Conservation (phyloP, 2,113 vertebrate species). For the Motacilla alba region DNA sequence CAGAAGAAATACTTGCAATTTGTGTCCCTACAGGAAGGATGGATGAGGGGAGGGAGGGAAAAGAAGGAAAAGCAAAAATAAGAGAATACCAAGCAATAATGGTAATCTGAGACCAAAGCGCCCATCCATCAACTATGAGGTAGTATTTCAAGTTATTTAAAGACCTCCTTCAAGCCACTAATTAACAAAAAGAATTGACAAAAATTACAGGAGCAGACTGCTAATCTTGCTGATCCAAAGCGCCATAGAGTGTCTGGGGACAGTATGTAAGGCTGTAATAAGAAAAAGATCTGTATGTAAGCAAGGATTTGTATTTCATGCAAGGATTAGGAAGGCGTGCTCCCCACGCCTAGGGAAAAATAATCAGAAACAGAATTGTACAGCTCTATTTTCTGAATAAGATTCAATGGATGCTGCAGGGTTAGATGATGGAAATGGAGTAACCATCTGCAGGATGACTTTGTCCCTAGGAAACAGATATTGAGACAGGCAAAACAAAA, state of each 20-base stretch:
- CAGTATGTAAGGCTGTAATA: not conserved
- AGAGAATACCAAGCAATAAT: not conserved
- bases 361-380: not conserved
- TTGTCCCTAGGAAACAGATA: slow-evolving; percentile 33
- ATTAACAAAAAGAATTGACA: not conserved
- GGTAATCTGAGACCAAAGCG: not conserved
- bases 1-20: not conserved
- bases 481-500: slow-evolving; percentile 43
- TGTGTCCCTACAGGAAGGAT: not conserved
- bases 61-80: not conserved
- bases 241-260: not conserved
- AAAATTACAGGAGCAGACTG: not conserved
- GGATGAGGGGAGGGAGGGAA: not conserved
- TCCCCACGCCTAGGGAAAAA: not conserved
- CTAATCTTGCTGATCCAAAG: not conserved
- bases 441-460: slow-evolving; percentile 24
- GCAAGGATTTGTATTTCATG: not conserved
- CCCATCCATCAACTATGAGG: not conserved
- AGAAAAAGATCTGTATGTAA: not conserved
- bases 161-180: not conserved
- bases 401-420: not conserved
- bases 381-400: not conserved
- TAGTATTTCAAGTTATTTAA: not conserved
- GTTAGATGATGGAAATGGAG: slow-evolving; percentile 10
- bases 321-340: not conserved